Evolutionary conservation across 2,888 invertebrate genomes (phyloP).

Genomic region (Stegophylla sp.): DNA sequence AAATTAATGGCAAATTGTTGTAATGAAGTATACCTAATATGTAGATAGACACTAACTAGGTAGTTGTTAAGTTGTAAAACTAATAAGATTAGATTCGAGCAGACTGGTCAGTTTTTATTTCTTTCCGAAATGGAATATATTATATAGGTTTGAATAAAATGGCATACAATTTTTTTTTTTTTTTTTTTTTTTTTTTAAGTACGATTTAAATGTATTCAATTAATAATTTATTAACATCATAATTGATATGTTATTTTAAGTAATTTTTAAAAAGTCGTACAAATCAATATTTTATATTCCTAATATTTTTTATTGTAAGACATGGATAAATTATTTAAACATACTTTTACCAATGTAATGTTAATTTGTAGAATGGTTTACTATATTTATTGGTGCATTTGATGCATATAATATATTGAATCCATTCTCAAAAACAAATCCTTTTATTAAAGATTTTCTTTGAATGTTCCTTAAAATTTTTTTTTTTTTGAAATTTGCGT

Average conservation of each 20-base stretch:
- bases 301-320: slow-evolving; percentile 46
- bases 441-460: slow-evolving; percentile 10
- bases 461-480: slow-evolving; percentile 53
- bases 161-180: slow-evolving; percentile 16
- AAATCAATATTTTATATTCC: slow-evolving; percentile 56
- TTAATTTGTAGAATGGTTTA: slow-evolving; percentile 1
- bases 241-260: slow-evolving; percentile 21
- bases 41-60: slow-evolving; percentile 54
- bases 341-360: slow-evolving; percentile 9
- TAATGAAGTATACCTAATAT: slow-evolving; percentile 42
- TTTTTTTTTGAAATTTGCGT: slow-evolving; percentile 53
- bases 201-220: slow-evolving; percentile 33
- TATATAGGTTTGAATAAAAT: slow-evolving; percentile 4
- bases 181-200: slow-evolving; percentile 9
- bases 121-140: slow-evolving; percentile 18
- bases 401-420: not conserved
- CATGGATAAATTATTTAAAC: slow-evolving; percentile 1
- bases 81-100: slow-evolving; percentile 46
- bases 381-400: not conserved
- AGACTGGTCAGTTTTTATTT: slow-evolving; percentile 48
- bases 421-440: slow-evolving; percentile 6
- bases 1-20: slow-evolving; percentile 52
- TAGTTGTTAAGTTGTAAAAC: slow-evolving; percentile 46
- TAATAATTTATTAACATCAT: slow-evolving; percentile 44
- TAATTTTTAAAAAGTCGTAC: slow-evolving; percentile 41